Evolutionary conservation across 2,797 vertebrate species (phyloP), one percentile per base, ranked within the genome.

Genomic region (Cercopithecus diana): DNA sequence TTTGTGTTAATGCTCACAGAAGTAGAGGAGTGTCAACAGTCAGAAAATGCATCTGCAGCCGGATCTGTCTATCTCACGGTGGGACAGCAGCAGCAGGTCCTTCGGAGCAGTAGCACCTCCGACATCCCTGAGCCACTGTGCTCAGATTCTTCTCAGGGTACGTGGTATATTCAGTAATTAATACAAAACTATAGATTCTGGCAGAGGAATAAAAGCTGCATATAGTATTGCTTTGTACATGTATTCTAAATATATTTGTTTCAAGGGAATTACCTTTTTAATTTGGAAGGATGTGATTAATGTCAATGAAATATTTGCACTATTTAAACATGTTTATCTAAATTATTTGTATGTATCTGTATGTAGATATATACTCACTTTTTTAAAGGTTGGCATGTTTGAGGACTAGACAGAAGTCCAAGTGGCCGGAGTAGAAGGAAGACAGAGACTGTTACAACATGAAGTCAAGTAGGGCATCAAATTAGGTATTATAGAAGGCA

Each of bases 41-140:
- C 99, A 73, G 99, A 99, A 98, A 99, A 98, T 93, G 96, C 98
- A 6, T 93, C 97, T 19, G 99, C 98, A 50, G 88, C 98, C 10
- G 99, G 99, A 93, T 87, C 98, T 75, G 17, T 41, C 14, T 92
- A 85, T 75, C 94, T 82, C 0, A 88, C 89, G 50, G 98, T 97
- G 75, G 99, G 99, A 11, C 99, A 98, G 45, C 99, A 99, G 39
- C 99, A 99, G 95, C 98, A 98, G 28, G 99, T 99, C 24, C 98
- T 99, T 30, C 99, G 99, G 86, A 99, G 99, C 97, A 99, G 99
- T 98, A 99, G 99, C 98, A 99, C 99, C 72, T 99, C 99, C 0
- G 99, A 99, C 97, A 99, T 99, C 98, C 98, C 99, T n/a, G 99
- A 99, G 91, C 99, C 99, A 4, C 98, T 99, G 75, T 98, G 91